Evolutionary conservation across 1,140 invertebrate genomes (phyloP).

Genomic region (Zophobas atratus): DNA sequence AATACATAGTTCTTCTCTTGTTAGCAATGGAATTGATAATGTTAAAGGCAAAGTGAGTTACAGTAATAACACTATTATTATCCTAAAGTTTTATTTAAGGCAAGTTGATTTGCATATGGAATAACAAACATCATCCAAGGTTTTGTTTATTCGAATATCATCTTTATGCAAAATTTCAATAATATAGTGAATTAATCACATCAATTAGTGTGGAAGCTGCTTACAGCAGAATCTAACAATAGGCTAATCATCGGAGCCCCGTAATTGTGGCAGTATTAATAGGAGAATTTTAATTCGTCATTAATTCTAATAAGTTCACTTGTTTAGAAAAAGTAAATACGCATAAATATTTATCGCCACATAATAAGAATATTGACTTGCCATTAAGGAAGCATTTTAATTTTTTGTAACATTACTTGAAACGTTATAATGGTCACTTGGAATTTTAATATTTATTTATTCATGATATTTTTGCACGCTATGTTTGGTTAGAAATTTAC

Average conservation of each 20-base stretch:
- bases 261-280: not conserved
- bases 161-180: constrained; percentile 23
- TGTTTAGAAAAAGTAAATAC: not conserved
- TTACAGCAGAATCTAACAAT: not conserved
- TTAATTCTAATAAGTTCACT: not conserved
- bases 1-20: not conserved
- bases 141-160: not conserved
- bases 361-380: constrained; percentile 31
- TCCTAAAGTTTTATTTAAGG: constrained; percentile 29
- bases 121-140: constrained; percentile 37
- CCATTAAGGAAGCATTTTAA: constrained; percentile 12
- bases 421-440: constrained; percentile 9
- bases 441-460: not conserved
- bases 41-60: constrained; percentile 8
- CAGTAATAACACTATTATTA: constrained; percentile 23
- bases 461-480: no score
- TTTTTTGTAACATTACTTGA: constrained; percentile 13
- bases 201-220: not conserved
- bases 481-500: no score
- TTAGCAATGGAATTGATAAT: constrained; percentile 34
- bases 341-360: constrained; percentile 15
- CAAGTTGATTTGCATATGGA: constrained; percentile 26
- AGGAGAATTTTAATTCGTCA: not conserved
- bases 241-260: no score
- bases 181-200: not conserved